phyloP scores from a whole-genome alignment of 53 echinoderm and acorn worm genomes.

The Luidia sarsii region DNA sequence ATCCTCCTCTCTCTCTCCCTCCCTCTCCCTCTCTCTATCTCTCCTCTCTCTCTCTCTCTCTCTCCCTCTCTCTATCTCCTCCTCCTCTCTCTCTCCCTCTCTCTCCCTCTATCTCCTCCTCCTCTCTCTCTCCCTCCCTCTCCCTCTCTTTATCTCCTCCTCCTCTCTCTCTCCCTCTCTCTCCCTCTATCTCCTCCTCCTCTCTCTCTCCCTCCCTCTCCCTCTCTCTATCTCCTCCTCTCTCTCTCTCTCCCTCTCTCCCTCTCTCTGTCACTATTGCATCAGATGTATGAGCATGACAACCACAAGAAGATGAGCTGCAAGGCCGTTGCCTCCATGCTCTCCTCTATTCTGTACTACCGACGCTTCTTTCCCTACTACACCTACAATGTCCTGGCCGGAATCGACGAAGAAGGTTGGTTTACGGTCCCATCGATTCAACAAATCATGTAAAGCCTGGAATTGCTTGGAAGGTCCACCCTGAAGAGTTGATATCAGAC shows the following conservation, averaged over 20 bases:
- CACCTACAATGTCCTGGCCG: constrained; percentile 95
- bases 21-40: too few relatives aligned
- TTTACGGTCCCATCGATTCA: neutral
- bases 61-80: too few relatives aligned
- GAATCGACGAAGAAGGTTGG: constrained; percentile 89
- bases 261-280: too few relatives aligned
- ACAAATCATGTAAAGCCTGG: too few relatives aligned
- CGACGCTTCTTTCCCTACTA: constrained; percentile 97
- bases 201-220: neutral
- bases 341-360: constrained; percentile 96
- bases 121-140: neutral
- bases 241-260: too few relatives aligned
- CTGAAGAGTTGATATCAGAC: neutral
- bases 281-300: constrained; percentile 93
- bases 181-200: neutral
- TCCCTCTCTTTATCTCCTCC: too few relatives aligned
- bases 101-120: neutral
- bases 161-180: neutral
- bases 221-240: too few relatives aligned
- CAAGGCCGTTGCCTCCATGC: constrained; percentile 93
- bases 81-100: too few relatives aligned
- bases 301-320: constrained; percentile 97
- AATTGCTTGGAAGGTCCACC: neutral
- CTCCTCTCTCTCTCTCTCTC: too few relatives aligned
- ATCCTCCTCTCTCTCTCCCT: too few relatives aligned